Evolutionary conservation across 1,140 invertebrate species (phyloP).

Genomic region (Neodiprion lecontei): DNA sequence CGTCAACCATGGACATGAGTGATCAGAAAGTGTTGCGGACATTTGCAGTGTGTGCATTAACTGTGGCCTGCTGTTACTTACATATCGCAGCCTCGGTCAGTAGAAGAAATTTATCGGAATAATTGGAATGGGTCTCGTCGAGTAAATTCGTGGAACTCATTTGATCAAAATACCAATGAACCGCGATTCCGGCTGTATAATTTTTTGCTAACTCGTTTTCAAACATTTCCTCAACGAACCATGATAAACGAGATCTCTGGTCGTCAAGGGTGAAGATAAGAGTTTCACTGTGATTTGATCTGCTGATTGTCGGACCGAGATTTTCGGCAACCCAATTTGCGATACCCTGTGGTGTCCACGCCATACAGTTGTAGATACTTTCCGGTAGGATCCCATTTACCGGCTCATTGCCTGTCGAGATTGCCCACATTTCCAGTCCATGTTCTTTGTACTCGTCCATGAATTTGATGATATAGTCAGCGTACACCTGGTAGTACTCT

Average conservation of each 20-base stretch:
- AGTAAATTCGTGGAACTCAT: constrained; percentile 63
- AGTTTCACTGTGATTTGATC: constrained; percentile 62
- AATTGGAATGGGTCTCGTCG: constrained; percentile 61
- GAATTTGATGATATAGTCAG: constrained; percentile 70
- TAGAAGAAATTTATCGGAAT: constrained; percentile 78
- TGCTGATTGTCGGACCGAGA: constrained; percentile 70
- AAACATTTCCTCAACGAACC: constrained; percentile 48
- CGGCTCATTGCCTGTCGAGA: constrained; percentile 70
- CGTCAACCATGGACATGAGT: no score
- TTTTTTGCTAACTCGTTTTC: constrained; percentile 28
- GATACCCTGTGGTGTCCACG: constrained; percentile 70
- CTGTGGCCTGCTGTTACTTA: constrained; percentile 32
- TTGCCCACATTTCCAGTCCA: constrained; percentile 64
- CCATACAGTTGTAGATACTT: constrained; percentile 76
- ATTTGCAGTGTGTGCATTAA: no score
- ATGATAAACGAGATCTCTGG: constrained; percentile 62
- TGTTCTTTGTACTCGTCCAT: constrained; percentile 34
- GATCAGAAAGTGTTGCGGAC: no score
- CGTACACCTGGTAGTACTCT: constrained; percentile 65
- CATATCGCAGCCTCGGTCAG: constrained; percentile 81
- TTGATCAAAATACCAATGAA: constrained; percentile 74
- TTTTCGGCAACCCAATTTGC: constrained; percentile 69
- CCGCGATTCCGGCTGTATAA: constrained; percentile 69
- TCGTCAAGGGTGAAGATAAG: constrained; percentile 76
- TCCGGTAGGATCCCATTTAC: constrained; percentile 66